Base-by-base conservation (phyloP, 2,888 invertebrate species). In the Drosophila anomalata region DNA sequence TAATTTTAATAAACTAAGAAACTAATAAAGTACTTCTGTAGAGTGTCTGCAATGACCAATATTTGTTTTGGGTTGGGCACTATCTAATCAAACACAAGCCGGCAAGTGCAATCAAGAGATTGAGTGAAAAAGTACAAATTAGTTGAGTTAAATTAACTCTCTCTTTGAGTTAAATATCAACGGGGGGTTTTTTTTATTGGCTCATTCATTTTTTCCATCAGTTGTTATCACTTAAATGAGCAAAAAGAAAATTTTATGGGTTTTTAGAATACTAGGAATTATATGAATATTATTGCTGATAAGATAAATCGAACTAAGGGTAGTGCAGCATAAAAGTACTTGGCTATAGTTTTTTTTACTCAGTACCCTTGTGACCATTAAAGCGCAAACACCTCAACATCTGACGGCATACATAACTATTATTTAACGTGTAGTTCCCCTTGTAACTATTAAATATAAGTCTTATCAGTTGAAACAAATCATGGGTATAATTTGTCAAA, bases 401-500 rank as follows among this genome's bases (percentile, higher is more conserved):
- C 29, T 8, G 8, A 9, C 8, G 3, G 29, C 29, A 29, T 9
- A 29, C 9, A 29, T n/a, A 31, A 7, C 1, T n/a, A 31, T 29
- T 29, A 9, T 11, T 11, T 8, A 20, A 3, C 20, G 26, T 17
- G 26, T 39, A 20, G 14, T 41, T 17, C 8, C 11, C 2, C 12
- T 14, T 5, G 24, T 20, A 41, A 54, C 20, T 20, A 41, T 11
- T 1, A 7, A 8, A 22, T 9, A 3, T 3, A 22, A 22, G 22
- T 22, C 22, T 22, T 22, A 4, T 24, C 4, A 24, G 22, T 24
- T 24, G 22, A 4, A 24, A 24, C 9, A 14, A 52, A 63, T 7
- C 20, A 65, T 65, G 65, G 65, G 65, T 9, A 66, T 31, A 5
- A 66, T 66, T 46, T 66, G 66, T 22, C 65, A 66, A 54, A 65